These are phyloP conservation scores for Zaprionus camerounensis DNA, from an alignment of 1,140 invertebrate species.

Conservation along the genomic window DNA sequence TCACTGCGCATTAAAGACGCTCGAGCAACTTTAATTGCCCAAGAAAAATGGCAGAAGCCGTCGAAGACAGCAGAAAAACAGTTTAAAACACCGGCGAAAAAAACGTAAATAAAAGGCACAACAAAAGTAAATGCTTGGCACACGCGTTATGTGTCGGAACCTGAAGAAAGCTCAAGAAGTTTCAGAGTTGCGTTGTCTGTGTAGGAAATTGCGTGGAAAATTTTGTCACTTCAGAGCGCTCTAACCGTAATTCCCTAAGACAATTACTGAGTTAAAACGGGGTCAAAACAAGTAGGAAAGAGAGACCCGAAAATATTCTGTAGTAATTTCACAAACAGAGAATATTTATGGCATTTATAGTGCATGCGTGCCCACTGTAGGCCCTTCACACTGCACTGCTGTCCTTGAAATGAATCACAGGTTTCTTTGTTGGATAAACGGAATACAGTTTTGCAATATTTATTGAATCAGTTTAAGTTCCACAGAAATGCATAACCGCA, in stretches of 20 bases:
- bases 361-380: not conserved
- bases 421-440: not conserved
- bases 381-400: not conserved
- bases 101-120: constrained; percentile 21
- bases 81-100: constrained; percentile 43
- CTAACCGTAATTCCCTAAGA: constrained; percentile 8
- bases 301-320: not conserved
- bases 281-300: not conserved
- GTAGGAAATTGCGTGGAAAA: constrained; percentile 43
- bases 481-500: constrained; percentile 15
- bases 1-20: constrained; percentile 79
- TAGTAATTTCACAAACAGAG: not conserved
- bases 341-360: not conserved
- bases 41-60: constrained; percentile 57
- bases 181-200: constrained; percentile 1
- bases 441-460: not conserved
- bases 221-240: constrained; percentile 21
- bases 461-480: constrained; percentile 28
- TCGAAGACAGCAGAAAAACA: constrained; percentile 21
- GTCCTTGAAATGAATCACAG: constrained; percentile 26
- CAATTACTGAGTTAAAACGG: constrained; percentile 8
- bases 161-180: constrained; percentile 66
- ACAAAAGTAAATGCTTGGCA: constrained; percentile 23
- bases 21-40: constrained; percentile 79
- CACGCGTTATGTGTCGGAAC: constrained; percentile 24